phyloP scores from a whole-genome alignment of 2,797 vertebrate species.

The Smutsia temminckii region DNA sequence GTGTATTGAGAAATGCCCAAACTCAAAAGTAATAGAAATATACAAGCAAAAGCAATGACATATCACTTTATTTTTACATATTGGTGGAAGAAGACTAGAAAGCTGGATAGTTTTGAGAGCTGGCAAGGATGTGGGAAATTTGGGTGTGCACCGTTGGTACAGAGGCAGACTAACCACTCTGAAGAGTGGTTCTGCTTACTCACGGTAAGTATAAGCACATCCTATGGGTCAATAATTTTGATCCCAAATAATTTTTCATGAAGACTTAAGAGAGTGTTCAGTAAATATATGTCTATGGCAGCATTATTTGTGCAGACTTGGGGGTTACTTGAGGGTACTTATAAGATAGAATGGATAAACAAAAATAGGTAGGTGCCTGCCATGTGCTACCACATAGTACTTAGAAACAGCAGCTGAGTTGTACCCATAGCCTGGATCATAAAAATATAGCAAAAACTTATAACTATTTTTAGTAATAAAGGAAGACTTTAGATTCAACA shows the following conservation, averaged over 20 bases:
- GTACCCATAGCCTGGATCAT: not conserved
- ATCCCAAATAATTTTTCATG: not conserved
- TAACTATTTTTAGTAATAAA: not conserved
- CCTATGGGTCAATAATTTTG: not conserved
- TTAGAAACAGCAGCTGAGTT: not conserved
- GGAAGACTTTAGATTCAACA: not conserved
- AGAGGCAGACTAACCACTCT: not conserved
- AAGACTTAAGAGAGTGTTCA: not conserved
- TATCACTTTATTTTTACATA: not conserved
- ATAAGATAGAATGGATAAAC: not conserved
- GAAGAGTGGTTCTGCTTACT: not conserved
- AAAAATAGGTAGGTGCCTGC: not conserved
- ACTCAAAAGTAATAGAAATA: not conserved
- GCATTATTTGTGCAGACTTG: not conserved
- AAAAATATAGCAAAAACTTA: not conserved
- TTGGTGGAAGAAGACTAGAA: not conserved
- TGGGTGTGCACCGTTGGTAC: not conserved
- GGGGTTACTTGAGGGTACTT: not conserved
- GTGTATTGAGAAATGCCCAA: not conserved
- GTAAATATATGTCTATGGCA: not conserved
- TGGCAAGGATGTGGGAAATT: not conserved
- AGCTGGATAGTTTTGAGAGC: not conserved
- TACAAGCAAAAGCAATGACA: not conserved
- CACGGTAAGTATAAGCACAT: not conserved
- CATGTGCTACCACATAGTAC: not conserved